phyloP scores from a whole-genome alignment of 2,113 vertebrate species.

The Ivindomyrus marchei region DNA sequence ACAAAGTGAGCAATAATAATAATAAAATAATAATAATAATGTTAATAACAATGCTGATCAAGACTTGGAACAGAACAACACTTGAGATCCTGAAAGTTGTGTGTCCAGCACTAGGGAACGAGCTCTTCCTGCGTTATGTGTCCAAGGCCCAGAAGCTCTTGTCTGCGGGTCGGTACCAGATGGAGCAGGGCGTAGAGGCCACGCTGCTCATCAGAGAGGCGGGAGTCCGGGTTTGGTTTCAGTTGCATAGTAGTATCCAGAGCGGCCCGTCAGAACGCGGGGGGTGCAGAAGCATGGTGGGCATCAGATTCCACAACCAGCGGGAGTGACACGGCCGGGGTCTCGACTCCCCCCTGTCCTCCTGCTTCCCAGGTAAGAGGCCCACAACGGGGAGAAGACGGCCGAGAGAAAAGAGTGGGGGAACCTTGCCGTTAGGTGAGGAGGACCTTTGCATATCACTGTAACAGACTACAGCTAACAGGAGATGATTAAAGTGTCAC shows the following conservation, averaged over 20 bases:
- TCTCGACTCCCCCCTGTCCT: not conserved
- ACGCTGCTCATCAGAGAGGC: not conserved
- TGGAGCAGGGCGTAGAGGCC: not conserved
- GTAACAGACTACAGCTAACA: slow-evolving; percentile 37
- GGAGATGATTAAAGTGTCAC: slow-evolving; percentile 30
- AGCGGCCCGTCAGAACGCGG: not conserved
- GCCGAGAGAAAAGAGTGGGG: not conserved
- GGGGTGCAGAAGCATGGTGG: not conserved
- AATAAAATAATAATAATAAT: not conserved
- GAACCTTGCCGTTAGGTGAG: slow-evolving; percentile 24
- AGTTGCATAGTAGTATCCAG: slow-evolving; percentile 12
- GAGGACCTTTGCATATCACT: slow-evolving; percentile 32
- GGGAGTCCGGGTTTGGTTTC: not conserved
- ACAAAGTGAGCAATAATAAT: not conserved
- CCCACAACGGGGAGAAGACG: too few species aligned
- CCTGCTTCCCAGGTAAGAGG: not conserved
- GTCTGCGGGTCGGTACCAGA: not conserved
- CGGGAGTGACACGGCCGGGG: not conserved
- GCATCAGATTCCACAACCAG: not conserved
- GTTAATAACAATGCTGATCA: not conserved
- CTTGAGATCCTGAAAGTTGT: not conserved
- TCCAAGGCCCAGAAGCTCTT: not conserved
- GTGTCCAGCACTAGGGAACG: not conserved
- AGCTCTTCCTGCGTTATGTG: not conserved
- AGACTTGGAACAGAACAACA: not conserved